phyloP scores from a whole-genome alignment of 2,888 invertebrate genomes.

The Siphlonurus alternatus region DNA sequence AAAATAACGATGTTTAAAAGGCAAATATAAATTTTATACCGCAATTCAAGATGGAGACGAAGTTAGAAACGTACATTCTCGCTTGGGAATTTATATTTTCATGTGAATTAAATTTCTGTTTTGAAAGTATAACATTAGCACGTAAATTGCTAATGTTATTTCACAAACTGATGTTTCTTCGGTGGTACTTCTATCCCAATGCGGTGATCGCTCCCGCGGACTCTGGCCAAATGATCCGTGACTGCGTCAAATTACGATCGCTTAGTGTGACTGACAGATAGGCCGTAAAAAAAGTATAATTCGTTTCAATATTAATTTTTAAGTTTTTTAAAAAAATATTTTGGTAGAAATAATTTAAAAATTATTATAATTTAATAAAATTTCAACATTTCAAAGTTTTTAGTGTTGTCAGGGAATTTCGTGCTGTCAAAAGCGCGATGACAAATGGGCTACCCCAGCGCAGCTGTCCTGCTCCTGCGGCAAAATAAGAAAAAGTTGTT shows the following conservation, averaged over 20 bases:
- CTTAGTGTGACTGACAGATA: neutral
- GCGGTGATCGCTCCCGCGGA: neutral
- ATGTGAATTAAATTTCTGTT: too few species aligned
- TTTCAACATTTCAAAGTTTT: too few species aligned
- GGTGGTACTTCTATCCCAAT: too few species aligned
- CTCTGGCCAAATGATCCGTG: neutral
- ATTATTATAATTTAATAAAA: too few species aligned
- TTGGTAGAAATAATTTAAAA: too few species aligned
- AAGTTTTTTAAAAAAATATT: too few species aligned
- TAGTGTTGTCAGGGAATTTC: too few species aligned
- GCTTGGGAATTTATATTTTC: neutral
- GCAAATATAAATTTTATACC: constrained; percentile 1
- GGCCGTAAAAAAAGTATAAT: too few species aligned
- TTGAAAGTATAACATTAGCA: too few species aligned
- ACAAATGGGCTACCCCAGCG: neutral
- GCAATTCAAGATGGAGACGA: constrained; percentile 10
- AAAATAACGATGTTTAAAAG: neutral
- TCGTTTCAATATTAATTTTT: too few species aligned
- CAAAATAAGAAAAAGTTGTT: neutral
- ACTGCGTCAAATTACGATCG: neutral
- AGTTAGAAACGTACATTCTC: neutral
- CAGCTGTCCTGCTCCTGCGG: neutral
- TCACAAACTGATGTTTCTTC: too few species aligned
- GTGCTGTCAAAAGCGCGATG: neutral
- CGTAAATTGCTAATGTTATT: too few species aligned